These are phyloP conservation scores for Chrysemys picta DNA, from an alignment of 2,113 vertebrate species.

Conservation along the genomic window DNA sequence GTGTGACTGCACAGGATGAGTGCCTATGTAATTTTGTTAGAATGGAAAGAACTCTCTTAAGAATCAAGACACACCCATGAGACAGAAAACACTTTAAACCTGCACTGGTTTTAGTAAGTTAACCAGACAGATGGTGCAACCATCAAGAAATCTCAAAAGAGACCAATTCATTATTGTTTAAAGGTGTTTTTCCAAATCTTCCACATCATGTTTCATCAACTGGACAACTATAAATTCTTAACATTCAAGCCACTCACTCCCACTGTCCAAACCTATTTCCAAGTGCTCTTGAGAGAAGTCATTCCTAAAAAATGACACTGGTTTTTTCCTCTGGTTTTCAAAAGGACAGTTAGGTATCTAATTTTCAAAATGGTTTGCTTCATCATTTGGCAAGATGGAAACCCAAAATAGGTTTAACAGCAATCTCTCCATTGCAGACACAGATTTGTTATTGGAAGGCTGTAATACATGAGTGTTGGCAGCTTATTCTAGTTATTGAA, in stretches of 20 bases:
- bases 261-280: background rate
- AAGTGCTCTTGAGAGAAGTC: background rate
- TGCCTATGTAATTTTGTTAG: background rate
- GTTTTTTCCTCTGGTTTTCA: background rate
- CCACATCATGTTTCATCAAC: background rate
- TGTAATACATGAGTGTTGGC: background rate
- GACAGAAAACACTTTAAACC: background rate
- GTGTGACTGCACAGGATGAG: background rate
- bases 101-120: background rate
- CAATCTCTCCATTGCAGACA: background rate
- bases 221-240: conserved; percentile 35
- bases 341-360: background rate
- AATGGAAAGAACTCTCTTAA: background rate
- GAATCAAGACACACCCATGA: background rate
- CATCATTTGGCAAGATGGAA: background rate
- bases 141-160: background rate
- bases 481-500: background rate
- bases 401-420: background rate
- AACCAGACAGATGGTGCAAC: background rate
- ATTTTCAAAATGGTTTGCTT: background rate
- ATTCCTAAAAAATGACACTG: background rate
- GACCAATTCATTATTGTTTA: background rate
- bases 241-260: background rate
- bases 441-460: background rate
- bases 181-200: background rate